phyloP scores from a whole-genome alignment of 2,888 invertebrate genomes.

The Pammene fasciana region DNA sequence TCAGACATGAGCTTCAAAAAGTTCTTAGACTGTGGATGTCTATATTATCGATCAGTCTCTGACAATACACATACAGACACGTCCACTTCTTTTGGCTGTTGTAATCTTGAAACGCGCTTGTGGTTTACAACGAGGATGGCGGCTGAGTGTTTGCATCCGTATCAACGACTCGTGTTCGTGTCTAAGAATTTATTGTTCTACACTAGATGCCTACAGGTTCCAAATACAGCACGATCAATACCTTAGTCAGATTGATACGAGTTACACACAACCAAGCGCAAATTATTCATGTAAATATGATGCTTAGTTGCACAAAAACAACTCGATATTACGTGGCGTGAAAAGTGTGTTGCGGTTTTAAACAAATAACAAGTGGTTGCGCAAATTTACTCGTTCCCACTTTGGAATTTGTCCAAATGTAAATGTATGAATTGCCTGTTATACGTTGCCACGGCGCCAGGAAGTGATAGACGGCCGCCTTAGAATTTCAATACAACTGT shows the following conservation, averaged over 20 bases:
- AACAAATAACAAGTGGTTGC: slow-evolving; percentile 17
- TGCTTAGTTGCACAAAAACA: background rate
- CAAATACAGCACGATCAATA: background rate
- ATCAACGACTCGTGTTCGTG: background rate
- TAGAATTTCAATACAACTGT: slow-evolving; percentile 20
- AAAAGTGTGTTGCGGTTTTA: slow-evolving; percentile 16
- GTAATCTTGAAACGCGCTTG: background rate
- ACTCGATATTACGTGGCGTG: background rate
- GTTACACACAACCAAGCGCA: background rate
- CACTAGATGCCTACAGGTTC: background rate
- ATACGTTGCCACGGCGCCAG: slow-evolving; percentile 20
- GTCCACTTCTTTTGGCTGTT: too few relatives aligned
- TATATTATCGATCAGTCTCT: too few relatives aligned
- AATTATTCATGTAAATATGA: slow-evolving; percentile 6
- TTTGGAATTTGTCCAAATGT: slow-evolving; percentile 34
- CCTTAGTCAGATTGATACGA: background rate
- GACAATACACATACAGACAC: too few relatives aligned
- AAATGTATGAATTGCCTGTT: slow-evolving; percentile 11
- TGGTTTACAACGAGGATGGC: background rate
- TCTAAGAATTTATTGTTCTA: too few relatives aligned
- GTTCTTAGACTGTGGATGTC: too few relatives aligned
- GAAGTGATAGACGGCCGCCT: slow-evolving; percentile 9
- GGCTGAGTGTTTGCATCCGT: background rate
- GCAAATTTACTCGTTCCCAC: slow-evolving; percentile 13
- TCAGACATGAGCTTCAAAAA: too few relatives aligned